Conservation (phyloP, 2,888 invertebrate species). For the Euspilapteryx auroguttella region DNA sequence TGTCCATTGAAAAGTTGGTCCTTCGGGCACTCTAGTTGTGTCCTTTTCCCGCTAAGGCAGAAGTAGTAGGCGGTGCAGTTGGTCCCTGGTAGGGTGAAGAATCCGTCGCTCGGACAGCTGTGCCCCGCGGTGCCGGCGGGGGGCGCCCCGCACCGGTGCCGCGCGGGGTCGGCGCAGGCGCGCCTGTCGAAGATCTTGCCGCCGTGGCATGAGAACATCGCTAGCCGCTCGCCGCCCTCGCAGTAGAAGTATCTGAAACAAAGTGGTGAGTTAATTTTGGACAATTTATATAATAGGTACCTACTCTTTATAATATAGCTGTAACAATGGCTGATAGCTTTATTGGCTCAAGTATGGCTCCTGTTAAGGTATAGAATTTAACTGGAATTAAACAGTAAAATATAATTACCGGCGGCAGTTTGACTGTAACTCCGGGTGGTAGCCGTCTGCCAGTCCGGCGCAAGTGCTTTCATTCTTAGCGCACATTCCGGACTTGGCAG, state of each 20-base stretch:
- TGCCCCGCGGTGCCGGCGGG: slow-evolving; percentile 15
- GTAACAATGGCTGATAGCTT: slow-evolving; percentile 59
- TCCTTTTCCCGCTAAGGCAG: slow-evolving; percentile 55
- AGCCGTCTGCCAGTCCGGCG: slow-evolving; percentile 51
- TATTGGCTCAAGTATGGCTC: too few species aligned
- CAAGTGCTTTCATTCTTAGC: slow-evolving; percentile 44
- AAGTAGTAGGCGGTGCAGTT: slow-evolving; percentile 58
- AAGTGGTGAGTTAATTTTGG: slow-evolving; percentile 14
- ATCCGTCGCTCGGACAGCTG: slow-evolving; percentile 50
- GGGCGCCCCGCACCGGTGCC: slow-evolving; percentile 37
- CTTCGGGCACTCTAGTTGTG: slow-evolving; percentile 42
- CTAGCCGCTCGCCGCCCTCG: slow-evolving; percentile 54
- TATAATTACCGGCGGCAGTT: slow-evolving; percentile 50
- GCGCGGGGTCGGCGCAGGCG: slow-evolving; percentile 45
- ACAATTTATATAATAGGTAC: background rate
- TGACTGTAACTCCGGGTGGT: slow-evolving; percentile 55
- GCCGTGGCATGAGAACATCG: slow-evolving; percentile 56
- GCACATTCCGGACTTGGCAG: slow-evolving; percentile 26
- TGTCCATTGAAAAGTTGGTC: slow-evolving; percentile 61
- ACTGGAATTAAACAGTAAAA: too few species aligned
- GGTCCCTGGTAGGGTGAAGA: slow-evolving; percentile 51
- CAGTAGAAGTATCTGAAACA: slow-evolving; percentile 61
- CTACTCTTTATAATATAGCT: slow-evolving; percentile 40
- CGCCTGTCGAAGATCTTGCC: slow-evolving; percentile 63
- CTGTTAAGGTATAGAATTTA: too few species aligned